These are phyloP conservation scores for Cataglyphis livida DNA, from an alignment of 2,888 invertebrate species.

Conservation along the genomic window DNA sequence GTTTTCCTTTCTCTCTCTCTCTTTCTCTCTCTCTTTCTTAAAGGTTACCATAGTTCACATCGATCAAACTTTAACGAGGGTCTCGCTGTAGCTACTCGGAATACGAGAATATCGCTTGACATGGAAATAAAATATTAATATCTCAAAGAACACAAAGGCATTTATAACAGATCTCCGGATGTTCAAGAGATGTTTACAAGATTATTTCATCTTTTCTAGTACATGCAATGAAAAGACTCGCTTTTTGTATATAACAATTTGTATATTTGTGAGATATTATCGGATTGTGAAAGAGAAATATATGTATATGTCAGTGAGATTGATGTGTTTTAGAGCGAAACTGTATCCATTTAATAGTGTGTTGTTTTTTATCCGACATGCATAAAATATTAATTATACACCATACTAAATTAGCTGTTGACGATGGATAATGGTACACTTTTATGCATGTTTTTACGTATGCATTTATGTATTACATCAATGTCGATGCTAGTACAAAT, in stretches of 20 bases:
- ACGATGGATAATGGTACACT: conserved; percentile 18
- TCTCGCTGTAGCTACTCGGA: conserved; percentile 24
- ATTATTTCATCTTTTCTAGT: background rate
- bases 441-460: conserved; percentile 9
- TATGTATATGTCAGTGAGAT: background rate
- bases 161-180: background rate
- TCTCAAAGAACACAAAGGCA: background rate
- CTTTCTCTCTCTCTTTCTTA: background rate
- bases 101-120: conserved; percentile 28
- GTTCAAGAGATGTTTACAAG: background rate
- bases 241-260: background rate
- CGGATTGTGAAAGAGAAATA: background rate
- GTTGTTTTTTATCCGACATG: background rate
- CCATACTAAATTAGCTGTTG: conserved; percentile 12
- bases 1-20: conserved; percentile 9
- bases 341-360: background rate
- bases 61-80: conserved; percentile 65
- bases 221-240: background rate
- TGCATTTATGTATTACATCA: conserved; percentile 4
- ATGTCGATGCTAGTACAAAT: conserved; percentile 4
- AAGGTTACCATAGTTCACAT: conserved; percentile 54
- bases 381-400: conserved; percentile 17
- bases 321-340: background rate
- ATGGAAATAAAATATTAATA: conserved; percentile 14
- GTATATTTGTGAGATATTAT: background rate